Evolutionary conservation across 2,797 vertebrate species (phyloP).

Genomic region (Pyrrhura leucotis): DNA sequence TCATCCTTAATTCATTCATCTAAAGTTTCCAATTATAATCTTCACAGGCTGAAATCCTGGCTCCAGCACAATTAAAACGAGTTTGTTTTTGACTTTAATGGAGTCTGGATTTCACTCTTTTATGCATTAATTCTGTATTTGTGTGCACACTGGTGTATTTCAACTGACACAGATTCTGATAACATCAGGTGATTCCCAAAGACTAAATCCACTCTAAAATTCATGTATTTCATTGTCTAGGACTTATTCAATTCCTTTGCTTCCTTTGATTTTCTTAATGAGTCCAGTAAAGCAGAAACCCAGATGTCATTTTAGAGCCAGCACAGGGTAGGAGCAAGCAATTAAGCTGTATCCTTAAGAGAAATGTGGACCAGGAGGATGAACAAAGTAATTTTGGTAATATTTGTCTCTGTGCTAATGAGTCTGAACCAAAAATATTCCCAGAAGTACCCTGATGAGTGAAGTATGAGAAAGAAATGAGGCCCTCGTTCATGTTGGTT

Average conservation of each 20-base stretch:
- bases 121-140: not conserved
- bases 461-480: not conserved
- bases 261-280: not conserved
- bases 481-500: not conserved
- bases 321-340: not conserved
- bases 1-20: not conserved
- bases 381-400: not conserved
- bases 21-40: not conserved
- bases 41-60: not conserved
- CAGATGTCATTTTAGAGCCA: not conserved
- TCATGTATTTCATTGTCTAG: not conserved
- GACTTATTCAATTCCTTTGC: not conserved
- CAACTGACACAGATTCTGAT: not conserved
- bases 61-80: not conserved
- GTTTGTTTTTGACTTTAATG: not conserved
- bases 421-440: not conserved
- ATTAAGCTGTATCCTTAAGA: not conserved
- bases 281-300: not conserved
- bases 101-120: not conserved
- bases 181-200: not conserved
- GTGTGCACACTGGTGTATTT: not conserved
- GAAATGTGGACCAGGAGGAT: not conserved
- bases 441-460: not conserved
- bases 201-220: not conserved
- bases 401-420: not conserved